A percentile compares a stretch with the other conserved stretches of the same genome.
Conservation (phyloP, 2,797 vertebrate genomes). For the Alcedo quadribrachys region DNA sequence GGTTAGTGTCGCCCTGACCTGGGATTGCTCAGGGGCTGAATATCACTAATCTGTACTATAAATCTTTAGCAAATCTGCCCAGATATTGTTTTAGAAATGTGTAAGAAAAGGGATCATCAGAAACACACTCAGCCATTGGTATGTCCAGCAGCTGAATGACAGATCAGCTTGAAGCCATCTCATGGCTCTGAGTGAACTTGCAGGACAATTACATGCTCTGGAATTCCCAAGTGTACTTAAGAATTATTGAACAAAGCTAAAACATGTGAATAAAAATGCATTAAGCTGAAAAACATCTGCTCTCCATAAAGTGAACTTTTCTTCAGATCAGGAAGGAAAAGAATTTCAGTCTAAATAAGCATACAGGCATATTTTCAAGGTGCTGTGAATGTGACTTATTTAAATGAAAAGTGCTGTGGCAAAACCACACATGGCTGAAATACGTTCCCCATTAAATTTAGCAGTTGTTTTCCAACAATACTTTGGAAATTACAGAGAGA, state of each 20-base stretch:
- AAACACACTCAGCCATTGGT: neutral
- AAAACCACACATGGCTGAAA: slow-evolving; percentile 56
- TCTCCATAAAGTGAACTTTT: slow-evolving; percentile 63
- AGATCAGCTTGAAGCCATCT: slow-evolving; percentile 37
- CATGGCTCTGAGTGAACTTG: slow-evolving; percentile 21
- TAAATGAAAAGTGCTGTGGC: slow-evolving; percentile 39
- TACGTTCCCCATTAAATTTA: neutral
- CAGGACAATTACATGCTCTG: slow-evolving; percentile 59
- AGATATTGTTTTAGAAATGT: neutral
- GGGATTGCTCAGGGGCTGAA: neutral
- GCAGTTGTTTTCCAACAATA: neutral
- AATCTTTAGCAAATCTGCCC: slow-evolving; percentile 7
- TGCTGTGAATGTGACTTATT: slow-evolving; percentile 49
- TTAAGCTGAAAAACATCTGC: slow-evolving; percentile 65
- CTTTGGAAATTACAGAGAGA: slow-evolving; percentile 28
- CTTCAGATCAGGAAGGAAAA: slow-evolving; percentile 59
- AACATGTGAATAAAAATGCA: slow-evolving; percentile 64
- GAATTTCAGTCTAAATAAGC: slow-evolving; percentile 56
- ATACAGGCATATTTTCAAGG: slow-evolving; percentile 54
- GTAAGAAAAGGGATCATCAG: neutral
- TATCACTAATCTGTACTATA: slow-evolving; percentile 8
- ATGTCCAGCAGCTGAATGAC: slow-evolving; percentile 37
- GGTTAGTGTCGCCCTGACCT: neutral
- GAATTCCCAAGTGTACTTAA: slow-evolving; percentile 40
- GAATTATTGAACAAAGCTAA: slow-evolving; percentile 67